Conservation (phyloP, 2,888 invertebrate species). For the Erebia ligea region DNA sequence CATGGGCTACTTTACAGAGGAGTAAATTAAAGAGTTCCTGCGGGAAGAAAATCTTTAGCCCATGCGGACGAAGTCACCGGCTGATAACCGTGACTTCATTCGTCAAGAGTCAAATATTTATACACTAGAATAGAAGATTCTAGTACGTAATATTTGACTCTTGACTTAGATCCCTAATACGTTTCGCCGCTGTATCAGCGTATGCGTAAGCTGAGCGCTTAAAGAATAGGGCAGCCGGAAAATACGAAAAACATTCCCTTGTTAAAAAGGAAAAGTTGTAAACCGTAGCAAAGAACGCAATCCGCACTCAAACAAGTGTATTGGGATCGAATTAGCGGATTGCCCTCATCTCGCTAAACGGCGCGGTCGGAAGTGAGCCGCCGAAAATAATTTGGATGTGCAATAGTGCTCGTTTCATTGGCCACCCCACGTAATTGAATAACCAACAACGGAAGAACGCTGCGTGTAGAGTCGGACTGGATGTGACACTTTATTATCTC, state of each 20-base stretch:
- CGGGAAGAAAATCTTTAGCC: no score
- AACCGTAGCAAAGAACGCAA: background rate
- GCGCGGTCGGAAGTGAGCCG: constrained; percentile 28
- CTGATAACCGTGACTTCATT: no score
- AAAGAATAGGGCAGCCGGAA: constrained; percentile 2
- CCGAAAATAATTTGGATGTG: constrained; percentile 47
- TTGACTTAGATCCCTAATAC: background rate
- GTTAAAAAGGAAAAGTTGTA: constrained; percentile 3
- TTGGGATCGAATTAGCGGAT: constrained; percentile 24
- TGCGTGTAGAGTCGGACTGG: constrained; percentile 16
- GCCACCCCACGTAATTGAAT: constrained; percentile 51
- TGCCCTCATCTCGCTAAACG: constrained; percentile 19
- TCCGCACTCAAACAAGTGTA: background rate
- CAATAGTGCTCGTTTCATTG: constrained; percentile 48
- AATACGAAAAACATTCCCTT: background rate
- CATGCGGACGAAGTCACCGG: no score
- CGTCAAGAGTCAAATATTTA: no score
- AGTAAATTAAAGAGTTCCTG: no score
- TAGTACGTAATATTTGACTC: no score
- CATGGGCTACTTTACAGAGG: no score
- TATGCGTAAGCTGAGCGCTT: background rate
- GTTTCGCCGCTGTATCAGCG: background rate
- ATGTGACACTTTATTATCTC: background rate
- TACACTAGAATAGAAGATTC: no score
- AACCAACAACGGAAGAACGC: constrained; percentile 33